A percentile compares a stretch with the other conserved stretches of the same genome.
Conservation (phyloP, 2,797 vertebrate species). For the Mallotus villosus region DNA sequence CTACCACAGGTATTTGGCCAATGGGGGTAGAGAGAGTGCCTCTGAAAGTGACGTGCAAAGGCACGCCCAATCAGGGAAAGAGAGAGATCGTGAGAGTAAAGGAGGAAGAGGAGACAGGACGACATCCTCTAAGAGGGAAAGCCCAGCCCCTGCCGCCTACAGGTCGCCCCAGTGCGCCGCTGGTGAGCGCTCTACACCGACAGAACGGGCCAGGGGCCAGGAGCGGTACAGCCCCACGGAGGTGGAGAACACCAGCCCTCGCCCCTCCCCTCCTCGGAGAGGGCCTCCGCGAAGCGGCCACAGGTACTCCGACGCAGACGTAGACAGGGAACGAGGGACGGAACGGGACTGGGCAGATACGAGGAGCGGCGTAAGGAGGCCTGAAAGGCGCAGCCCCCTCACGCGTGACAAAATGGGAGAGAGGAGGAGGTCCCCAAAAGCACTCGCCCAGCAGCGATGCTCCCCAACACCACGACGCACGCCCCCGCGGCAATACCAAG, state of each 20-base stretch:
- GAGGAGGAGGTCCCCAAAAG: constrained; percentile 49
- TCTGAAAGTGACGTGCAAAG: constrained; percentile 27
- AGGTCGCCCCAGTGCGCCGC: constrained; percentile 27
- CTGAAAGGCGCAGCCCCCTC: constrained; percentile 29
- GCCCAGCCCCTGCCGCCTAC: neutral
- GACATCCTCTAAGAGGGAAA: constrained; percentile 37
- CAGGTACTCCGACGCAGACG: constrained; percentile 27
- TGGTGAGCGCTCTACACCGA: constrained; percentile 12
- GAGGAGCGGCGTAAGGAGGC: constrained; percentile 38
- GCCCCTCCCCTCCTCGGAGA: constrained; percentile 42
- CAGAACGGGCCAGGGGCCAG: constrained; percentile 37
- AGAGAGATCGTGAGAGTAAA: constrained; percentile 27
- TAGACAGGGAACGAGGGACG: constrained; percentile 23
- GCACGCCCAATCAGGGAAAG: constrained; percentile 29
- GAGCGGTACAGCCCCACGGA: constrained; percentile 67
- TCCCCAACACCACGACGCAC: constrained; percentile 73
- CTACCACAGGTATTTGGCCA: constrained; percentile 50
- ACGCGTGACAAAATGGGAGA: neutral
- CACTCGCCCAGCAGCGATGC: constrained; percentile 58
- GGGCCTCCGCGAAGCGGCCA: constrained; percentile 26
- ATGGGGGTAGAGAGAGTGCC: constrained; percentile 46
- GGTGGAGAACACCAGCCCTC: constrained; percentile 58
- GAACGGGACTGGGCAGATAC: constrained; percentile 11
- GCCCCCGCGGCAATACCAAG: constrained; percentile 79
- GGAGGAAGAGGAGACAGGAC: constrained; percentile 21